A percentile compares a stretch with the other conserved stretches of the same genome.
phyloP scores from a whole-genome alignment of 2,888 invertebrate genomes.

The Trissolcus brochymenae region DNA sequence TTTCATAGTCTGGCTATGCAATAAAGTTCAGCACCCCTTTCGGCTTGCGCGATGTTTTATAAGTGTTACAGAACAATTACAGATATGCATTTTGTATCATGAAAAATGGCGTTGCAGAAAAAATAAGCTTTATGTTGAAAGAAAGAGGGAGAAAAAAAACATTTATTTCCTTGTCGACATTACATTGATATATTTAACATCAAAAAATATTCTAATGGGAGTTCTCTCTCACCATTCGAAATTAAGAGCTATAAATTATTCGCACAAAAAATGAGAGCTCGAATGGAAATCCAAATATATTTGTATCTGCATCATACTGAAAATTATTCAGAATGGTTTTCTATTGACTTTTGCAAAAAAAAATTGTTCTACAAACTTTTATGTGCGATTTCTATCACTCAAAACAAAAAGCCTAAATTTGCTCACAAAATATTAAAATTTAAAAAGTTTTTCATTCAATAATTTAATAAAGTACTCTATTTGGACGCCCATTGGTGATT shows the following conservation, averaged over 20 bases:
- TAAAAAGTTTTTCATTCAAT: too few relatives aligned
- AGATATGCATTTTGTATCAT: constrained; percentile 36
- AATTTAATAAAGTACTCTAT: background rate
- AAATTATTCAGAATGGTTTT: too few relatives aligned
- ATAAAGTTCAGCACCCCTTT: constrained; percentile 46
- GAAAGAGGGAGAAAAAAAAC: background rate
- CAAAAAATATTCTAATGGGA: constrained; percentile 8
- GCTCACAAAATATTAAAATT: too few relatives aligned
- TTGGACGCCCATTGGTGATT: constrained; percentile 17
- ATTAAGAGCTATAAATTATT: too few relatives aligned
- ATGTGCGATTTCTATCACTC: too few relatives aligned
- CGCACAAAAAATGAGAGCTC: too few relatives aligned
- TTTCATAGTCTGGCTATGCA: constrained; percentile 54
- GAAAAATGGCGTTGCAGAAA: constrained; percentile 25
- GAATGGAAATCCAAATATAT: too few relatives aligned
- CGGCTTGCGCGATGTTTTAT: constrained; percentile 37
- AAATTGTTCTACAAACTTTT: too few relatives aligned
- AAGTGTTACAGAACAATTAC: constrained; percentile 50
- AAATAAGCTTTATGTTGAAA: constrained; percentile 30
- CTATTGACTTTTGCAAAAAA: too few relatives aligned
- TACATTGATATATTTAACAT: constrained; percentile 32
- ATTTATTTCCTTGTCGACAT: background rate
- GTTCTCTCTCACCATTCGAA: background rate
- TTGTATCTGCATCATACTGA: too few relatives aligned
- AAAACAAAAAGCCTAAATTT: too few relatives aligned